A percentile compares a stretch with the other conserved stretches of the same genome.
These are phyloP conservation scores for Troglohyphantes excavatus DNA, from an alignment of 2,888 invertebrate species.

Conservation along the genomic window DNA sequence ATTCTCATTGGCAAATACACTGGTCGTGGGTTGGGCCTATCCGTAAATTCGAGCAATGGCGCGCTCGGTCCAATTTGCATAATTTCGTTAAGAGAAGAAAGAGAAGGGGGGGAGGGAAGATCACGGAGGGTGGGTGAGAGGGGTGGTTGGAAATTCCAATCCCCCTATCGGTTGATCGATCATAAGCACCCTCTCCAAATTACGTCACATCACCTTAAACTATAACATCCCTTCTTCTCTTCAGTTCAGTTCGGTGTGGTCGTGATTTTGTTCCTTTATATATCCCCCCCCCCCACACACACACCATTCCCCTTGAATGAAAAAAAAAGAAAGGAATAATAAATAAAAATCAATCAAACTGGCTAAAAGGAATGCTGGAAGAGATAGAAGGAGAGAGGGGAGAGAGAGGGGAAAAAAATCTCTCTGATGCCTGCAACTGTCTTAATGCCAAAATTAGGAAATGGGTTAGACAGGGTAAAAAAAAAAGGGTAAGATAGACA, in stretches of 20 bases:
- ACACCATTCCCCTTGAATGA: too few species aligned
- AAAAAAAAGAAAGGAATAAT: constrained; percentile 16
- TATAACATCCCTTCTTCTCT: constrained; percentile 68
- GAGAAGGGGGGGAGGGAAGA: neutral
- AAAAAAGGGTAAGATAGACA: neutral
- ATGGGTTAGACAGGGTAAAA: constrained; percentile 69
- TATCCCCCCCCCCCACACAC: neutral
- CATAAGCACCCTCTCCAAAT: constrained; percentile 78
- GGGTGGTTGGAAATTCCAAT: constrained; percentile 38
- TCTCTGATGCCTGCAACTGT: constrained; percentile 72
- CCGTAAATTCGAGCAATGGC: constrained; percentile 65
- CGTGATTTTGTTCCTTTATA: constrained; percentile 44
- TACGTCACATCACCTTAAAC: constrained; percentile 78
- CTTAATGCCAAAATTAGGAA: constrained; percentile 78
- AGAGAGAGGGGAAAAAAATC: constrained; percentile 51
- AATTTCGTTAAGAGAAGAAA: constrained; percentile 73
- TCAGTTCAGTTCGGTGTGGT: constrained; percentile 45
- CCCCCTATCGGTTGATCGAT: constrained; percentile 70
- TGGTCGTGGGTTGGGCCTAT: constrained; percentile 54
- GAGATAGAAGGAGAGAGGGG: neutral
- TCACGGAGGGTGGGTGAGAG: neutral
- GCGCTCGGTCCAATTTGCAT: constrained; percentile 75
- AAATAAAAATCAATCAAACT: constrained; percentile 74
- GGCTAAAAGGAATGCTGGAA: constrained; percentile 38
- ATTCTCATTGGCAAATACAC: constrained; percentile 74